phyloP scores from a whole-genome alignment of 2,797 vertebrate species.

The Balearica regulorum region DNA sequence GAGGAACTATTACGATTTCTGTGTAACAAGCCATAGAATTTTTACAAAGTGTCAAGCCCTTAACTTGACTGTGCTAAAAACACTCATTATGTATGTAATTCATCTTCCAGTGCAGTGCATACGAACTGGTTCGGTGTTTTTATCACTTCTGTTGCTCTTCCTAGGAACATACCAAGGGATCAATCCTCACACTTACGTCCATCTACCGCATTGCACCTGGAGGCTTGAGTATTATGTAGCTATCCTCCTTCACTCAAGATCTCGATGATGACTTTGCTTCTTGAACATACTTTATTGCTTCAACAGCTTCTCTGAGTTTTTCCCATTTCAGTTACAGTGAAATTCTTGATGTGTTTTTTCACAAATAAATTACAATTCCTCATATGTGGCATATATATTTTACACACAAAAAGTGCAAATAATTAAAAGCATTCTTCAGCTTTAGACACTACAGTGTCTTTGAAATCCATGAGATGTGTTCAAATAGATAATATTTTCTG shows the following conservation, averaged over 20 bases:
- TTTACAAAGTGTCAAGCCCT: slow-evolving; percentile 5
- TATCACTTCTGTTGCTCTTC: not conserved
- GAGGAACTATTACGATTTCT: not conserved
- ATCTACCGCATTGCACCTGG: not conserved
- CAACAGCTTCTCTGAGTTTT: not conserved
- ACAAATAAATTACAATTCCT: not conserved
- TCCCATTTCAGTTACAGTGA: not conserved
- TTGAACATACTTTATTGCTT: not conserved
- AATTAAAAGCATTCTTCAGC: rapidly evolving
- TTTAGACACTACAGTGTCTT: not conserved
- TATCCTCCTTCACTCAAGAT: not conserved
- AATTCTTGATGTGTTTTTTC: not conserved
- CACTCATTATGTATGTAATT: not conserved
- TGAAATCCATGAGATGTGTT: not conserved
- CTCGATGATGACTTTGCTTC: not conserved
- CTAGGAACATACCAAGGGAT: not conserved
- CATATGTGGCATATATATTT: rapidly evolving
- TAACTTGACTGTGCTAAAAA: slow-evolving; percentile 11
- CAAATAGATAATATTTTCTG: not conserved
- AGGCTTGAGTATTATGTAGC: not conserved
- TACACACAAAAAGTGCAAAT: not conserved
- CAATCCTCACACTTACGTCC: not conserved
- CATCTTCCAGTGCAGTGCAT: not conserved
- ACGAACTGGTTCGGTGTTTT: not conserved
- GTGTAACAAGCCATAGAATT: not conserved